Evolutionary conservation across 2,797 vertebrate species (phyloP).

Genomic region (Gambelia wislizenii): DNA sequence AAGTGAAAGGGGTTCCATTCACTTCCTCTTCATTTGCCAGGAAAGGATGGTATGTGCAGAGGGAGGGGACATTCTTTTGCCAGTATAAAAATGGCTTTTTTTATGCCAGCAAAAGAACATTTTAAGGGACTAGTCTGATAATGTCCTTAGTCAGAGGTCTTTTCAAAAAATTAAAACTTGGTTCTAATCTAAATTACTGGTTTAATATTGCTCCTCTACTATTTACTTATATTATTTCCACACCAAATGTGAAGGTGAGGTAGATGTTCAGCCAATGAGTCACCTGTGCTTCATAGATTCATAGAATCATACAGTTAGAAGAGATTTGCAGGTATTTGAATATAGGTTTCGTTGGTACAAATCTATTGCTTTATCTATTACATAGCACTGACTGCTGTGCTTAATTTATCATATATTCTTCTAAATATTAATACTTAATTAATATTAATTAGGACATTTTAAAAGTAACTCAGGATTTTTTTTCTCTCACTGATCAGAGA

Average conservation of each 20-base stretch:
- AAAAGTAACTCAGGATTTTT: background rate
- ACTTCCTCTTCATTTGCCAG: too few species aligned
- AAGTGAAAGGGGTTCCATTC: too few species aligned
- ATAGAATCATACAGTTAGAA: too few species aligned
- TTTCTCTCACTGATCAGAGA: slow-evolving; percentile 55
- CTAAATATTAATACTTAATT: slow-evolving; percentile 44
- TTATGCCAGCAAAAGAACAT: too few species aligned
- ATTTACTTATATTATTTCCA: background rate
- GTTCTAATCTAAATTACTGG: background rate
- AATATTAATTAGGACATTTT: too few species aligned
- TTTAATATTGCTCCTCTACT: background rate
- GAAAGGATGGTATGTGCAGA: too few species aligned
- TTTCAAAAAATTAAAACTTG: background rate
- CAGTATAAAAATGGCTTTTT: too few species aligned
- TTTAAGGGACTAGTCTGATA: too few species aligned
- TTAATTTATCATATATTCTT: slow-evolving; percentile 17
- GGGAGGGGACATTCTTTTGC: too few species aligned
- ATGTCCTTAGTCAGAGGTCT: background rate
- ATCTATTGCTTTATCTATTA: background rate
- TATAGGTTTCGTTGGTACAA: background rate
- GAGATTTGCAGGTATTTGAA: background rate
- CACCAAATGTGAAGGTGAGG: background rate
- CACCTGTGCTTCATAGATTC: background rate
- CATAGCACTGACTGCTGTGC: slow-evolving; percentile 16
- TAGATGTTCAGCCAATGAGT: background rate